Base-by-base conservation (phyloP, 1,140 invertebrate species). In the Wiebesia pumilae region DNA sequence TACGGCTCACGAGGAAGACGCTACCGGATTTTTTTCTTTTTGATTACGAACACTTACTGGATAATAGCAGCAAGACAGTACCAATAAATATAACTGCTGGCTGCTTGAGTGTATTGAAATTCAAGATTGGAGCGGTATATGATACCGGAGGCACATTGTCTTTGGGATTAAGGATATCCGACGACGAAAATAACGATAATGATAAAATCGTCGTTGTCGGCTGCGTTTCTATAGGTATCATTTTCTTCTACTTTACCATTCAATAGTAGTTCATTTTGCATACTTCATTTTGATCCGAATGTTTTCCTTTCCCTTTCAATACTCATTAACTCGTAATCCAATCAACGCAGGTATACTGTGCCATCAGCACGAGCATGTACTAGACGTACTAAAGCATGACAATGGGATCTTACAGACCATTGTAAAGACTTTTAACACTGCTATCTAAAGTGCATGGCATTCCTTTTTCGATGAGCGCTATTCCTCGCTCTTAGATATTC, bases 141-240 rank as follows among this genome's bases (percentile, higher is more conserved):
- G 96, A 97, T 86, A 95, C 96, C 40, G 96, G 96, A 0, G 96
- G 96, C 0, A 96, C 96, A 0, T 89, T 97, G 9, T 94, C 95
- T 1, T 94, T 97, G 62, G 95, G 95, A 6, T 89, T 96, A 0
- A 96, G 95, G 38, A 92, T 97, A 85, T 85, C 95, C 93, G 40
- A 95, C 93, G 86, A 94, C 93, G 86, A 94, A 92, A 87, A 95
- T 94, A 80, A 95, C 94, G 91, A 94, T 88, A 89, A 91, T 40
- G 89, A 88, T 27, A 88, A 91, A 40, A 80, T 92, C n/a, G 21
- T 92, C 6, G 88, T 93, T 9, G 89, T 93, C 21, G 93, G 91
- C 19, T 94, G 93, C 65, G 86, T 93, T 58, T 91, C 91, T 51
- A 88, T 93, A 83, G 93, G 93, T 93, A 38, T 24, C 21, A 40